Evolutionary conservation across 2,797 vertebrate species (phyloP).

Genomic region (Strix occidentalis): DNA sequence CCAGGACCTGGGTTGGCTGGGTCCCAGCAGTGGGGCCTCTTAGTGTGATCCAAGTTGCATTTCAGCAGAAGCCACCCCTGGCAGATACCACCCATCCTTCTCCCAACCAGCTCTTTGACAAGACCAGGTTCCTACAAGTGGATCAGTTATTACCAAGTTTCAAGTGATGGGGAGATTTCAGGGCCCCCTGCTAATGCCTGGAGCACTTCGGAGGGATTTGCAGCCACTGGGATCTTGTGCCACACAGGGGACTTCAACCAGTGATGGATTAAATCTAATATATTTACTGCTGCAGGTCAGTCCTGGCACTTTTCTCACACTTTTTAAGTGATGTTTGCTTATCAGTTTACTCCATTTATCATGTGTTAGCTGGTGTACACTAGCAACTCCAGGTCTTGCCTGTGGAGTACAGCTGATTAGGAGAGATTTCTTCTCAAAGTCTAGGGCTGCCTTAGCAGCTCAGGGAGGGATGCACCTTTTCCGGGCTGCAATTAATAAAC

Average conservation of each 20-base stretch:
- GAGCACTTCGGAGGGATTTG: neutral
- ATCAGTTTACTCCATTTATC: neutral
- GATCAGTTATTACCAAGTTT: neutral
- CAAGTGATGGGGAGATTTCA: fast-evolving
- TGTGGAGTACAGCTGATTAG: neutral
- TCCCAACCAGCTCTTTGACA: neutral
- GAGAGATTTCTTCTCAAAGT: neutral
- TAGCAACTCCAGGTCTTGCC: neutral
- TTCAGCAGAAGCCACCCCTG: neutral
- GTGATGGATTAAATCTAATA: neutral
- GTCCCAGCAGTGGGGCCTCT: neutral
- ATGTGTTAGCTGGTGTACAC: neutral
- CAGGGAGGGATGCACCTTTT: neutral
- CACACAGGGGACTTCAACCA: neutral
- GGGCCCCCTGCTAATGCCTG: neutral
- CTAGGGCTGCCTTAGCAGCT: neutral
- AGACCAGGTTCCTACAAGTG: fast-evolving
- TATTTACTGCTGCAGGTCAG: neutral
- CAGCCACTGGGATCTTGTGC: neutral
- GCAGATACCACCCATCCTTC: neutral
- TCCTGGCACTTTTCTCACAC: neutral
- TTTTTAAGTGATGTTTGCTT: neutral
- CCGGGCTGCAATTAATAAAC: neutral
- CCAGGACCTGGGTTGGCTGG: fast-evolving
- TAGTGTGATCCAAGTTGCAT: neutral